A percentile compares a stretch with the other conserved stretches of the same genome.
Conservation (phyloP, 2,797 vertebrate genomes). For the Garrulus glandarius region DNA sequence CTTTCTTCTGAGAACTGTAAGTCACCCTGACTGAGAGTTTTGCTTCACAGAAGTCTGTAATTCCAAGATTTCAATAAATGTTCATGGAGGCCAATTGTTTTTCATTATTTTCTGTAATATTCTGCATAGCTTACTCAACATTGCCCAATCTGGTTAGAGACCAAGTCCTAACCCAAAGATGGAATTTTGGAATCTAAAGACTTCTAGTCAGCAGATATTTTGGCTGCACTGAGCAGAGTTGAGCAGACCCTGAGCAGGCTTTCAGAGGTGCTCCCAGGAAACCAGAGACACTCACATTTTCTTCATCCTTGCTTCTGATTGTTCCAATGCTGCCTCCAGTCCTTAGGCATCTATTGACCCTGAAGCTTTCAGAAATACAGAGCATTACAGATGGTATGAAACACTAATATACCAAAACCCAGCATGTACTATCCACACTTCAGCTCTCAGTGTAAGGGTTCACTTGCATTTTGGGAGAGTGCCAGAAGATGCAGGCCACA, state of each 20-base stretch:
- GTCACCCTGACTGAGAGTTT: neutral
- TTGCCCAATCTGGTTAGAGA: neutral
- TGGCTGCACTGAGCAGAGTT: accelerated
- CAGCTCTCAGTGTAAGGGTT: neutral
- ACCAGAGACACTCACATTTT: neutral
- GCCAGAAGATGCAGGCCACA: neutral
- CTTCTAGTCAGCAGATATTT: neutral
- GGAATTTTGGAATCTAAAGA: neutral
- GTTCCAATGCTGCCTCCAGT: neutral
- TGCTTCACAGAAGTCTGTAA: neutral
- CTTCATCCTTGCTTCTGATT: neutral
- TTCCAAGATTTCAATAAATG: neutral
- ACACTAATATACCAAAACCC: accelerated
- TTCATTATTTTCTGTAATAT: neutral
- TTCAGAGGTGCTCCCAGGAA: neutral
- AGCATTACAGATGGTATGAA: neutral
- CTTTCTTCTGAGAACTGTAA: neutral
- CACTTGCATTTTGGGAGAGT: neutral
- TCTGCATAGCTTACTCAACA: neutral
- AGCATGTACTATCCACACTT: neutral
- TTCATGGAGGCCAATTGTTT: neutral
- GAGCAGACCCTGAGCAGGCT: neutral
- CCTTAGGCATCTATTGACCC: neutral
- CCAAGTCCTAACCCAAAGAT: neutral
- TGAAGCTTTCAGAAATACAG: neutral